Conservation (phyloP, 2,113 vertebrate species). For the Barbus barbus region DNA sequence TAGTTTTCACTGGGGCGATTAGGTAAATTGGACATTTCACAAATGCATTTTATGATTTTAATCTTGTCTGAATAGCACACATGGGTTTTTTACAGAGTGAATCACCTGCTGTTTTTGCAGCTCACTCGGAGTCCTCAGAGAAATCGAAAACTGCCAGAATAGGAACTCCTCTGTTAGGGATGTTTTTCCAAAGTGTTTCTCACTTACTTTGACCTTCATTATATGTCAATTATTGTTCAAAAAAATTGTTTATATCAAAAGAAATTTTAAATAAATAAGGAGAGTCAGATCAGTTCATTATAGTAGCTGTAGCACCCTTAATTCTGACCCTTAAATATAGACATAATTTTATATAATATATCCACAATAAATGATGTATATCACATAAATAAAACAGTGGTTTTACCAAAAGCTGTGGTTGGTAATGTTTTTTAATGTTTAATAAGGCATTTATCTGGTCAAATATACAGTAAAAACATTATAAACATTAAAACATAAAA, state of each 20-base stretch:
- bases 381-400: neutral
- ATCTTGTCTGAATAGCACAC: neutral
- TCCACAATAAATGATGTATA: neutral
- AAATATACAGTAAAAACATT: neutral
- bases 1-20: conserved; percentile 3
- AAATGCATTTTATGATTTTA: neutral
- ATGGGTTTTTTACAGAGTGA: neutral
- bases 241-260: neutral
- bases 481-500: neutral
- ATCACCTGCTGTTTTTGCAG: neutral
- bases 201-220: neutral
- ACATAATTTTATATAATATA: neutral
- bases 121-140: neutral
- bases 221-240: neutral
- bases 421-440: neutral
- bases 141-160: neutral
- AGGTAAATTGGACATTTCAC: conserved; percentile 13
- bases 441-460: neutral
- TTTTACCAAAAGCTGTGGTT: neutral
- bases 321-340: neutral
- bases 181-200: neutral
- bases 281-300: neutral
- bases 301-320: neutral
- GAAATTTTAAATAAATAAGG: neutral
- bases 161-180: neutral